These are phyloP conservation scores for Melanaphis sacchari DNA, from an alignment of 1,140 invertebrate genomes.

Conservation along the genomic window DNA sequence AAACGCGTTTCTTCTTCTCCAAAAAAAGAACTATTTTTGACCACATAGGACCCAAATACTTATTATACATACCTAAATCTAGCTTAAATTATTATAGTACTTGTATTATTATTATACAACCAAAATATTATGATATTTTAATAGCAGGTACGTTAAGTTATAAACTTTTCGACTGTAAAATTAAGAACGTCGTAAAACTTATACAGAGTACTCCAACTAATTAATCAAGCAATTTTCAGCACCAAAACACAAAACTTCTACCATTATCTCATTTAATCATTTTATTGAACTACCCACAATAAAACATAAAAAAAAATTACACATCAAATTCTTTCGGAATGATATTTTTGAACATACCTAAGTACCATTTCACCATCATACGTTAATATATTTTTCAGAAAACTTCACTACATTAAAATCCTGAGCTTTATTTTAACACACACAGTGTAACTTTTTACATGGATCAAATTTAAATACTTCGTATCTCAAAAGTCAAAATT, in stretches of 20 bases:
- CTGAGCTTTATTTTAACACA: neutral
- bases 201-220: neutral
- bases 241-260: neutral
- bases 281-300: neutral
- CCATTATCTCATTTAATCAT: neutral
- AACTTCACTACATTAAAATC: neutral
- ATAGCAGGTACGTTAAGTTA: neutral
- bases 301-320: neutral
- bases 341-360: neutral
- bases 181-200: constrained; percentile 23
- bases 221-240: neutral
- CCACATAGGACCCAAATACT: neutral
- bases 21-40: neutral
- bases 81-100: neutral
- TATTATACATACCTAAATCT: neutral
- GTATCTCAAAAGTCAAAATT: neutral
- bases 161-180: constrained; percentile 6
- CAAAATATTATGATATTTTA: neutral
- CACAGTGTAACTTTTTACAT: neutral
- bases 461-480: neutral
- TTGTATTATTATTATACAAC: neutral
- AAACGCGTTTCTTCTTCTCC: neutral
- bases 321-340: neutral
- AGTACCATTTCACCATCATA: too few species aligned
- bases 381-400: neutral